Percentiles rank a stretch among this genome's conserved stretches.
Evolutionary conservation across 2,888 invertebrate genomes (phyloP).

Genomic region (Caenorhabditis sp.): DNA sequence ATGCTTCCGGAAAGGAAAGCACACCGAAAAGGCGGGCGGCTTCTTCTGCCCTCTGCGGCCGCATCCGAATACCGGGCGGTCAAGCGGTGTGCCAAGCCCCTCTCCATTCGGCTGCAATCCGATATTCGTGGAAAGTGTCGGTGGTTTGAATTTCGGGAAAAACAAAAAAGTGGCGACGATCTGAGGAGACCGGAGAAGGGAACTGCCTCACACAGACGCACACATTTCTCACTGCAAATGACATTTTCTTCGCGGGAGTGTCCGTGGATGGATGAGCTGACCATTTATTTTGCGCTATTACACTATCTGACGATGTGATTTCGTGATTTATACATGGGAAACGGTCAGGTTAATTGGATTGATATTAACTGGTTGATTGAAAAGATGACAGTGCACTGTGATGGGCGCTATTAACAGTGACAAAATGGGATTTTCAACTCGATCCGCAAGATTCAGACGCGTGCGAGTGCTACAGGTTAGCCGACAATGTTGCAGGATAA

Average conservation of each 20-base stretch:
- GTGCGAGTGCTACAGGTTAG: constrained; percentile 72
- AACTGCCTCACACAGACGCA: background rate
- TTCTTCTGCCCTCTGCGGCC: background rate
- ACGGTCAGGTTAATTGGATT: constrained; percentile 21
- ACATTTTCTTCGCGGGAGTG: constrained; percentile 33
- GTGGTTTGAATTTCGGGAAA: constrained; percentile 40
- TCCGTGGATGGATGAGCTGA: constrained; percentile 18
- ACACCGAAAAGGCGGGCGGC: background rate
- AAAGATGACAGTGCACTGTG: constrained; percentile 21
- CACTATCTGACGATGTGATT: constrained; percentile 46
- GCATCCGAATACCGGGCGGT: constrained; percentile 19
- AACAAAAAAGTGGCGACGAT: constrained; percentile 31
- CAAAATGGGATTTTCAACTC: constrained; percentile 61
- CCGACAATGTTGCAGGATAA: constrained; percentile 71
- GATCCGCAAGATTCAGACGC: constrained; percentile 69
- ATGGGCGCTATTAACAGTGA: constrained; percentile 7
- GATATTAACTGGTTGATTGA: constrained; percentile 40
- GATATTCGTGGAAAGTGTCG: constrained; percentile 47
- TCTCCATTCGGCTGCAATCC: constrained; percentile 28
- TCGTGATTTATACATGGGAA: constrained; percentile 49
- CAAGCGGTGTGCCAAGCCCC: constrained; percentile 18
- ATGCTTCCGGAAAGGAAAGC: constrained; percentile 17
- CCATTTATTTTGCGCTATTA: constrained; percentile 37
- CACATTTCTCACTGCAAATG: constrained; percentile 29
- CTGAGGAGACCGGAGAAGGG: constrained; percentile 1